Evolutionary conservation across 2,113 vertebrate species (phyloP).

Genomic region (Hippoglossus stenolepis): DNA sequence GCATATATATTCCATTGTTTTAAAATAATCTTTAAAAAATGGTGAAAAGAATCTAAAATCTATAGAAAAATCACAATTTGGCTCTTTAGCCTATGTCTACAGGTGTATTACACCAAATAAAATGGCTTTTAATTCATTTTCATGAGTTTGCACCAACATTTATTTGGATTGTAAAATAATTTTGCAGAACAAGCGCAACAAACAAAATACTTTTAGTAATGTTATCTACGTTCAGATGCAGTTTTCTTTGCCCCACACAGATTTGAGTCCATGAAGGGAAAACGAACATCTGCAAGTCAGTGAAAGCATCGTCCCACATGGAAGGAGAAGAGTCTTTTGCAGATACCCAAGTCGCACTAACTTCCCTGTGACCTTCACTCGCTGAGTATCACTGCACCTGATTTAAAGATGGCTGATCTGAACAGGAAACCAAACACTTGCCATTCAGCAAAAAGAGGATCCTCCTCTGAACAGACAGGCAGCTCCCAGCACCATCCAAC

Average conservation of each 20-base stretch:
- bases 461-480: conserved; percentile 35
- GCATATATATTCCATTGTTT: not conserved
- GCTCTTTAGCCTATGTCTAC: not conserved
- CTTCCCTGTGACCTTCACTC: conserved; percentile 65
- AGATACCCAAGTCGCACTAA: conserved; percentile 6
- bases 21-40: no score
- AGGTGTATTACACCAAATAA: not conserved
- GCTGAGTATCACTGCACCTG: conserved; percentile 64
- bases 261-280: conserved; percentile 12
- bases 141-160: no score
- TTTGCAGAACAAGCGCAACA: no score
- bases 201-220: not conserved
- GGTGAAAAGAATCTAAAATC: no score
- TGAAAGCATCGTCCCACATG: conserved; percentile 13
- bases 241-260: not conserved
- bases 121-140: not conserved
- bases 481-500: conserved; percentile 15
- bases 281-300: conserved; percentile 3
- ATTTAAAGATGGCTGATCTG: conserved; percentile 68
- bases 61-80: no score
- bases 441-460: conserved; percentile 70
- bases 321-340: conserved; percentile 4
- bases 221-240: not conserved
- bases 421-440: conserved; percentile 73
- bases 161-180: no score